Evolutionary conservation across 2,888 invertebrate genomes (phyloP), one percentile per base, ranked within the genome.

Genomic region (Parnassius smintheus): DNA sequence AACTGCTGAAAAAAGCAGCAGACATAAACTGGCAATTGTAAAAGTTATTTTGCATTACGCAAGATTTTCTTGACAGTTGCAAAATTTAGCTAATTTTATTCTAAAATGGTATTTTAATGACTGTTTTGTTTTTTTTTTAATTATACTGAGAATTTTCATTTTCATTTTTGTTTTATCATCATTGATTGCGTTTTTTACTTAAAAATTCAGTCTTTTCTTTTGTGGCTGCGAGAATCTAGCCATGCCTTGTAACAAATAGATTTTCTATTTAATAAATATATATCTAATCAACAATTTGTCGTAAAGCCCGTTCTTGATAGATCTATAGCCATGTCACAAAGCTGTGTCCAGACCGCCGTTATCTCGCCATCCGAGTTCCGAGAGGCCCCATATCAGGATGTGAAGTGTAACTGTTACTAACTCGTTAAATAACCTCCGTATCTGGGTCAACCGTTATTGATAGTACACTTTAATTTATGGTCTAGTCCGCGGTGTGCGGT

Each of bases 381-480:
- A 84, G 86, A 86, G 82, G 63, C 68, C 65, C 86, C 86, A 82
- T 87, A 88, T 86, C 88, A 83, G 86, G 86, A 49, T 49, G 49
- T 69, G 63, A 70, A 70, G 69, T 71, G 77, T 83, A 84, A 86
- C 87, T 83, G 86, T 84, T 76, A 74, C 75, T 75, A 72, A 75
- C 80, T 78, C 74, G 82, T 80, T 81, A 78, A 75, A 76, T 78
- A 77, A 77, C 75, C 68, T 66, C 72, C 65, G 71, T 68, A 85
- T 80, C 76, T 88, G 71, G 88, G 88, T 85, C 87, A 87, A 81
- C 87, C 88, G 88, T 85, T 88, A 86, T 69, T 66, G 78, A 83
- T 81, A 80, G 69, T 72, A 70, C 64, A 66, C 70, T 75, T 73
- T 71, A 71, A 72, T 72, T 75, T 76, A 76, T 78, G 75, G 75